Evolutionary conservation across 64 coral and sea anemone species (phyloP).

Genomic region (Catalaphyllia jardinei): DNA sequence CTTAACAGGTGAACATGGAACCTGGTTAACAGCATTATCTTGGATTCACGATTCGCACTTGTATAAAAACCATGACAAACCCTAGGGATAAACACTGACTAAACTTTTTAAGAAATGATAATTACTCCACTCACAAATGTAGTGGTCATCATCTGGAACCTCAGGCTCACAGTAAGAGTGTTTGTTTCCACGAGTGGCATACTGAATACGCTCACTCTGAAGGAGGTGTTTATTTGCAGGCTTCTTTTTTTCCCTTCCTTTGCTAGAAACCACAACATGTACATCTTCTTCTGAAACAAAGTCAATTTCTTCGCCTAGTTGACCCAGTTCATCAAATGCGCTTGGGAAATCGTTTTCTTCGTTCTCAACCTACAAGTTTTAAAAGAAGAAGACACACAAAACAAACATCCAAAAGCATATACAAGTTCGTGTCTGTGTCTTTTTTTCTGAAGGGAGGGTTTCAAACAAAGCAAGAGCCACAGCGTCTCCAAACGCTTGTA

Average conservation of each 20-base stretch:
- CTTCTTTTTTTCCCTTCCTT: neutral
- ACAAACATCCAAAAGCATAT: neutral
- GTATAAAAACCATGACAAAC: neutral
- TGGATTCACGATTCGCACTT: too few relatives aligned
- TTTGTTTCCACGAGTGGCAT: slow-evolving; percentile 31
- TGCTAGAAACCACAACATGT: neutral
- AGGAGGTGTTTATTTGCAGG: neutral
- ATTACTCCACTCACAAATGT: slow-evolving; percentile 64
- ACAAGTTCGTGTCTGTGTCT: neutral
- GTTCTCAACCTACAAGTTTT: neutral
- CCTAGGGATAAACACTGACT: neutral
- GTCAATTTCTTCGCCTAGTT: slow-evolving; percentile 13
- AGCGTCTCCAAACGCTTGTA: too few relatives aligned
- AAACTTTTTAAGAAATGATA: neutral
- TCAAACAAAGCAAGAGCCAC: too few relatives aligned
- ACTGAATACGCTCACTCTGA: slow-evolving; percentile 7
- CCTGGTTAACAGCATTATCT: too few relatives aligned
- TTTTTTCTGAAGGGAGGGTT: too few relatives aligned
- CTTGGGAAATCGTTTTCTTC: neutral
- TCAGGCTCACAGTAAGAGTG: slow-evolving; percentile 73
- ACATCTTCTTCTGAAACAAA: neutral
- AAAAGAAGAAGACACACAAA: neutral
- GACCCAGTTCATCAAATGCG: slow-evolving; percentile 11
- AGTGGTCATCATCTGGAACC: slow-evolving; percentile 88
- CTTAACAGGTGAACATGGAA: too few relatives aligned